Conservation (phyloP, 2,888 invertebrate genomes). For the Tholera decimalis region DNA sequence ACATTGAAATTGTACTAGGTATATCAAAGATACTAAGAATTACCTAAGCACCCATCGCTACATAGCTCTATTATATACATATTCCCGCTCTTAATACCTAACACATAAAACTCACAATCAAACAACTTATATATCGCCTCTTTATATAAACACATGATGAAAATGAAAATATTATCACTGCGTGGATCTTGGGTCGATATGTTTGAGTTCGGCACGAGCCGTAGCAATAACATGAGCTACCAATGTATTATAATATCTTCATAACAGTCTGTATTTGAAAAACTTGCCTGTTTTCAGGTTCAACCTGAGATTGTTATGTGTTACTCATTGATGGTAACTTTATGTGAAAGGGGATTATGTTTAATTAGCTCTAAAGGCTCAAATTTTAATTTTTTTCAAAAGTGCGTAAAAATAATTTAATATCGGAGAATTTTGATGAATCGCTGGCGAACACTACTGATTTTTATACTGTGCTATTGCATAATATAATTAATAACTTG, state of each 20-base stretch:
- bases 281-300: constrained; percentile 57
- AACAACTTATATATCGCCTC: constrained; percentile 55
- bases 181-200: constrained; percentile 61
- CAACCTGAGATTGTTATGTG: constrained; percentile 51
- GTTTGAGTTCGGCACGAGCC: constrained; percentile 74
- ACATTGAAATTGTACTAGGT: too few species aligned
- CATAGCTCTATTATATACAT: neutral
- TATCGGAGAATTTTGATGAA: too few species aligned
- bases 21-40: neutral
- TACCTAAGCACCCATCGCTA: neutral
- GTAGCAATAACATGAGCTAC: constrained; percentile 67
- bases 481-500: too few species aligned
- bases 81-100: neutral
- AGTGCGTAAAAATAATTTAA: too few species aligned
- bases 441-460: too few species aligned
- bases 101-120: constrained; percentile 23
- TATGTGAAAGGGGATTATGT: neutral
- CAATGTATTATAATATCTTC: constrained; percentile 49
- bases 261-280: constrained; percentile 62
- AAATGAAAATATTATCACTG: constrained; percentile 65
- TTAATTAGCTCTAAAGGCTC: neutral
- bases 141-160: constrained; percentile 57
- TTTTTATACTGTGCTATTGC: too few species aligned
- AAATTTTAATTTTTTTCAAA: too few species aligned
- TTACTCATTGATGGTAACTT: constrained; percentile 3